Evolutionary conservation across 2,113 vertebrate genomes (phyloP).

Genomic region (Rhabdomys dilectus): DNA sequence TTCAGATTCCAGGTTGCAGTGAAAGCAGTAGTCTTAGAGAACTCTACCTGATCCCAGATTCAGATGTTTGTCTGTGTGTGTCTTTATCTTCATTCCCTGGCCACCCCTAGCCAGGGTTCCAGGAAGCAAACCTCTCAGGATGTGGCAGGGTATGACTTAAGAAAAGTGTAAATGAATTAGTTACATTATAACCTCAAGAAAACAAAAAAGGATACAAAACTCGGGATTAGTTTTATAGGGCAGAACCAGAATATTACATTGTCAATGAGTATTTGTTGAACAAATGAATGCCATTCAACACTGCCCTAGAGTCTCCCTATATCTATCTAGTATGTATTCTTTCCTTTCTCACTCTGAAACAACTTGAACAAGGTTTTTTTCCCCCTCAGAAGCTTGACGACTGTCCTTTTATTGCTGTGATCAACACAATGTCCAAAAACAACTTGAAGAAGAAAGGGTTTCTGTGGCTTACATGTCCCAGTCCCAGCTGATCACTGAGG

Average conservation of each 20-base stretch:
- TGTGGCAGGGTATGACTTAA: neutral
- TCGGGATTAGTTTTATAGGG: neutral
- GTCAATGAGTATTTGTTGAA: neutral
- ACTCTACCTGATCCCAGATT: neutral
- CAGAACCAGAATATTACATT: neutral
- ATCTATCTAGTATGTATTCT: neutral
- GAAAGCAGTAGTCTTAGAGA: neutral
- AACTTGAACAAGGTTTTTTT: conserved; percentile 35
- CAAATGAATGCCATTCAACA: neutral
- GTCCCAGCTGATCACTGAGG: neutral
- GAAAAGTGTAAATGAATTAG: no score
- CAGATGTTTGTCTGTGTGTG: neutral
- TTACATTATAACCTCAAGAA: neutral
- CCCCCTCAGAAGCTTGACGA: neutral
- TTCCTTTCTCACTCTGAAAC: neutral
- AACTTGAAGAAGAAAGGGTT: neutral
- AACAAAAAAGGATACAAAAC: neutral
- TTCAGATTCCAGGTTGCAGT: neutral
- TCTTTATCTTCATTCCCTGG: neutral
- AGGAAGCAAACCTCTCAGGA: neutral
- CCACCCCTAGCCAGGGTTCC: neutral
- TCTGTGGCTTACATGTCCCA: neutral
- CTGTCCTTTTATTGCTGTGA: neutral
- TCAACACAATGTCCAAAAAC: neutral
- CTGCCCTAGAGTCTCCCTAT: neutral